Base-by-base conservation (phyloP, 1,140 invertebrate species). In the Brachionus plicatilis region DNA sequence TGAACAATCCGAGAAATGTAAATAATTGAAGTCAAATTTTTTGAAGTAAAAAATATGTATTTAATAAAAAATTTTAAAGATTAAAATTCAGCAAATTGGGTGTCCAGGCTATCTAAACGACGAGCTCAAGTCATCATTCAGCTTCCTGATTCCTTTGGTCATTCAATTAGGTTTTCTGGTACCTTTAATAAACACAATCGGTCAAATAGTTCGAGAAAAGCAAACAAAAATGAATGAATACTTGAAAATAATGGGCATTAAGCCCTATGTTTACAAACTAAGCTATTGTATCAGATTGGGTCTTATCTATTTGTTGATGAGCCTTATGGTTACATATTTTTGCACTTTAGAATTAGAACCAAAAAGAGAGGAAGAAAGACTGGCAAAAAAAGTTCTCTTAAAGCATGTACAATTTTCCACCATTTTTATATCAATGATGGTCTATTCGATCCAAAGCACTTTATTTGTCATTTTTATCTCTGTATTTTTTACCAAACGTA, bases 171-270 rank as follows among this genome's bases (percentile, higher is more conserved):
- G 50, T 14, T 82, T 65, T 47, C 33, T 82, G 53, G 17, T 82
- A 20, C 56, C 79, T 3, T 41, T 82, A 41, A 33, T 82, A 37
- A 65, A 45, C 24, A 82, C 56, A 2, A 45, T 82, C 9, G 79
- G 79, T 27, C 50, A 65, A 14, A 82, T 82, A 12, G 65, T 82
- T 14, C 17, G 53, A 1, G 79, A 82, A 68, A 82, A 82, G n/a
- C 79, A 82, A 6, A 60, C 53, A 17, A 82, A 82, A 82, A 68
- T 82, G 79, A 65, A 14, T 3, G 79, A 82, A 60, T 82, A 82
- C 33, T 82, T 82, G 29, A 82, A 65, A 68, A 82, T 82, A 82
- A 41, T 82, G 17, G 79, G 79, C 17, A 14, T 66, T 9, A 47
- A 47, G 17, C 3, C 11, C 27, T 20, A 20, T 41, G 33, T 68